Evolutionary conservation across 2,113 vertebrate species (phyloP).

Genomic region (Solea solea): DNA sequence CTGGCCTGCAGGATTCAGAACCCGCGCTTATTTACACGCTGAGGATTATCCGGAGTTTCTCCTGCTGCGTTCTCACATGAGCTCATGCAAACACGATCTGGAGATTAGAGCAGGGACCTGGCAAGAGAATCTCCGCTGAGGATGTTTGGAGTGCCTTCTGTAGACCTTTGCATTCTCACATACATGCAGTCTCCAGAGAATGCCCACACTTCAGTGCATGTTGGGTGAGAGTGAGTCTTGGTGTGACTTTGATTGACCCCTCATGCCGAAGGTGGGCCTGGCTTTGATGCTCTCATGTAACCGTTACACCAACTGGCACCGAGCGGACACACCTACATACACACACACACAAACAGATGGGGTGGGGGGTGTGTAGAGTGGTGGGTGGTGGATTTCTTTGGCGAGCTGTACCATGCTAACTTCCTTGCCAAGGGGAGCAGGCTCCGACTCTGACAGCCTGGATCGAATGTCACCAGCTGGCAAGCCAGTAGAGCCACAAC

Average conservation of each 20-base stretch:
- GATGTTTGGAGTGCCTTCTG: no score
- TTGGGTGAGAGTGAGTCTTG: no score
- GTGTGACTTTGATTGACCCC: conserved; percentile 31
- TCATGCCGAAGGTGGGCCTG: conserved; percentile 57
- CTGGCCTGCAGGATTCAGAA: no score
- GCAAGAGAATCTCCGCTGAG: no score
- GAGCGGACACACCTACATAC: conserved; percentile 25
- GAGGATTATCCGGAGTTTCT: no score
- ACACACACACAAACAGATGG: conserved; percentile 72
- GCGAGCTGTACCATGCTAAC: conserved; percentile 36
- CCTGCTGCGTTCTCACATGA: no score
- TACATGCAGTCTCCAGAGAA: no score
- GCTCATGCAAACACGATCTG: no score
- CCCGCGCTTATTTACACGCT: no score
- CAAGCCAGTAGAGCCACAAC: conserved; percentile 28
- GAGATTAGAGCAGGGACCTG: no score
- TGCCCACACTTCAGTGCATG: no score
- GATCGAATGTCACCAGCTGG: conserved; percentile 67
- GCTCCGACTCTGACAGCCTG: conserved; percentile 55
- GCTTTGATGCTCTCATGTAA: conserved; percentile 48
- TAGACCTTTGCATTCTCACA: no score
- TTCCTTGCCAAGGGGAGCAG: conserved; percentile 64
- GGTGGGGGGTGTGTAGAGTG: conserved; percentile 40
- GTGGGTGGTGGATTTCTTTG: conserved; percentile 49
- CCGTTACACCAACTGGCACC: conserved; percentile 71